Base-by-base conservation (phyloP, 2,888 invertebrate genomes). In the Lepidocyrtoides sp. region DNA sequence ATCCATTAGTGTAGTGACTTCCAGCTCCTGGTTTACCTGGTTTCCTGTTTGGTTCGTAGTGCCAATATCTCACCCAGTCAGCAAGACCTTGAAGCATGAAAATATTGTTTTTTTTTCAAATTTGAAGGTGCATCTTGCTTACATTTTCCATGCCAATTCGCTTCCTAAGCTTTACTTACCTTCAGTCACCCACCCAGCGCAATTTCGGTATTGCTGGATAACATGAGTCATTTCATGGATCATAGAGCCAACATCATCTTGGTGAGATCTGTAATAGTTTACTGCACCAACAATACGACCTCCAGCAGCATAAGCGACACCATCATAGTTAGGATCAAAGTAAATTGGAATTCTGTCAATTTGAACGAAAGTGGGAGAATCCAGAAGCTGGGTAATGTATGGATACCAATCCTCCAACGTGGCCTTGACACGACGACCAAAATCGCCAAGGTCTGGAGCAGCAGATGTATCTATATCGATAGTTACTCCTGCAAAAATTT, bases 251-350 rank as follows among this genome's bases (percentile, higher is more conserved):
- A 93, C 82, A 57, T 93, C 93, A 48, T 89, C 77, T 32, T 77
- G 83, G 48, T 92, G 87, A 4, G 12, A 20, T 14, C 92, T 26
- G 88, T 93, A 93, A 48, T 93, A 93, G 41, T 93, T 72, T 1
- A 92, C 92, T 8, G 85, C 51, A 3, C 93, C 93, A 3, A 89
- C 88, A 48, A 93, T 93, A 1, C 79, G 20, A 20, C 69, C 85
- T 41, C 89, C 92, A 10, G 77, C 12, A 12, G 93, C 93, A 32
- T 93, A 93, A n/a, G 94, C 94, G 1, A 93, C 93, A 5, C 94
- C 94, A 17, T 93, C 91, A 54, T 94, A 94, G 54, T 86, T 89
- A 2, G 93, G 94, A 26, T 94, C 93, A 75, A 94, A 94, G 23
- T 41, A 89, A 54, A 94, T 91, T 0, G 69, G 86, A 36, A 94